Percentiles rank a stretch among this genome's conserved stretches.
Evolutionary conservation across 2,797 vertebrate species (phyloP).

Genomic region (Hypotaenidia okinawae): DNA sequence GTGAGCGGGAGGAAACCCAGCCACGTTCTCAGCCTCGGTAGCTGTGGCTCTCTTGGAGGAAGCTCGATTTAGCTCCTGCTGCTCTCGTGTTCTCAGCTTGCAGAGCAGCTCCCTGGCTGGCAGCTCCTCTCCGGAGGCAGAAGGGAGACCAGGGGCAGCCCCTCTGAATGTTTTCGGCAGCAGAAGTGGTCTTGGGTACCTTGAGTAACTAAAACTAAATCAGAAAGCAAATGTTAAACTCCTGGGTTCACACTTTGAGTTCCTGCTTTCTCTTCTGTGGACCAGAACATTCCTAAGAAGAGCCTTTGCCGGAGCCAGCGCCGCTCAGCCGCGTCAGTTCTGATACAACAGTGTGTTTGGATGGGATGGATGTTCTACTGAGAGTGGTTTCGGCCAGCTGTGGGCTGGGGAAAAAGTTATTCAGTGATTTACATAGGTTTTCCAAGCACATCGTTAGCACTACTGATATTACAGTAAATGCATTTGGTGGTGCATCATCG

Average conservation of each 20-base stretch:
- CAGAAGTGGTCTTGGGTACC: not conserved
- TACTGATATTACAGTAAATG: constrained; percentile 49
- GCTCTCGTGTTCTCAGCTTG: not conserved
- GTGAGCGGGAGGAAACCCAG: not conserved
- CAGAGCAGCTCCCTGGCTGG: not conserved
- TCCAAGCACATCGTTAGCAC: constrained; percentile 47
- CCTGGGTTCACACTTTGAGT: not conserved
- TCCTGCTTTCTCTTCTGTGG: not conserved
- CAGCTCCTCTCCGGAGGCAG: not conserved
- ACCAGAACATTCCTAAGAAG: not conserved
- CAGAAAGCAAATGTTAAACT: not conserved
- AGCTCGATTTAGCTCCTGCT: not conserved
- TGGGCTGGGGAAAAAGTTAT: constrained; percentile 44
- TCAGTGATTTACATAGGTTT: constrained; percentile 22
- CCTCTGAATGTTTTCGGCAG: rapidly evolving
- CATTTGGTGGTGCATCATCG: constrained; percentile 48
- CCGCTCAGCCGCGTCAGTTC: not conserved
- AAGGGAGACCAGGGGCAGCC: not conserved
- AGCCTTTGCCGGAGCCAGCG: rapidly evolving
- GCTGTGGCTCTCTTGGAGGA: constrained; percentile 4
- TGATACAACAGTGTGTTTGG: constrained; percentile 9
- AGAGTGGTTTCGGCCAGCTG: constrained; percentile 36
- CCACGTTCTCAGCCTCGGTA: not conserved
- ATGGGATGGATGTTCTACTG: not conserved
- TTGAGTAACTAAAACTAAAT: not conserved